Evolutionary conservation across 2,888 invertebrate species (phyloP), one percentile per base, ranked within the genome.

Genomic region (Penaeus monodon): DNA sequence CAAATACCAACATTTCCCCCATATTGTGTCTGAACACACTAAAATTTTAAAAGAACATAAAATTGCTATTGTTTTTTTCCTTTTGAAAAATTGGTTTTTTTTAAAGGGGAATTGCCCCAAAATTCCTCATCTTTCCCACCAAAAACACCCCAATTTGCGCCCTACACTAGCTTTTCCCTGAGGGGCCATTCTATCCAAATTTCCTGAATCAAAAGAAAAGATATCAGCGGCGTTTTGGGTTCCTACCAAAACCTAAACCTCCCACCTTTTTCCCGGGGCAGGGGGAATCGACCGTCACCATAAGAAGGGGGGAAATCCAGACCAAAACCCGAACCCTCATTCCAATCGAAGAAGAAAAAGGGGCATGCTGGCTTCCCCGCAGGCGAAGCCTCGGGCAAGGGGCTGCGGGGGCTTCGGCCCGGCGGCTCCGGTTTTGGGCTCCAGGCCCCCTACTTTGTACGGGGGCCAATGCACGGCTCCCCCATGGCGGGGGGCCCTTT

Each of bases 301-400:
- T 99, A 99, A 99, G 94, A 99, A 99, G 93, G 99, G 99, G 93
- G 99, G 99, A n/a, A 90, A 99, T 99, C 92, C 99, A 99, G 93
- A 99, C 99, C n/a, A n/a, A n/a, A n/a, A n/a, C 91, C 94, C 99
- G 93, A 99, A 99, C 94, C 95, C 94, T 99, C 91, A 98, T 91
- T 97, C 98, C 91, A 99, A 99, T 98, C 98, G 92, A 99, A 99
- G 95, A 98, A 98, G 95, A 98, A 98, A 94, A 98, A 98, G 93
- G n/a, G 96, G 96, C 38, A 85, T 90, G 73, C 63, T 88, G 24
- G 89, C 70, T 90, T 90, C 80, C 89, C 89, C 38, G 89, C 82
- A 90, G 89, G 89, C 78, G 79, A 88, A 88, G 66, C 89, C 89
- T 22, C 84, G 84, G 86, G 88, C 84, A 88, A 89, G 80, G 84